These are phyloP conservation scores for Molanna angustata DNA, from an alignment of 2,888 invertebrate genomes.

Conservation along the genomic window DNA sequence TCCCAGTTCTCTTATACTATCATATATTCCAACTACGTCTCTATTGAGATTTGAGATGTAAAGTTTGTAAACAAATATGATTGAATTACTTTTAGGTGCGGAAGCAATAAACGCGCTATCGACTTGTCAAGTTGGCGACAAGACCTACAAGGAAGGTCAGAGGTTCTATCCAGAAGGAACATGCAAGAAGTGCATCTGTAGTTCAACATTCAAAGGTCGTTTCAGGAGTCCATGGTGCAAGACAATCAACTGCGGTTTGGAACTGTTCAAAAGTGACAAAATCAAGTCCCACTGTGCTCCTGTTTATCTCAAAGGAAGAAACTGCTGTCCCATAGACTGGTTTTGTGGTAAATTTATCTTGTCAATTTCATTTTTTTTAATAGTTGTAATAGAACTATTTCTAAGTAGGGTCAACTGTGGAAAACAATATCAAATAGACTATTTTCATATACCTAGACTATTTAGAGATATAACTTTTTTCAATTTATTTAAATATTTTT, in stretches of 20 bases:
- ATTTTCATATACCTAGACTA: no score
- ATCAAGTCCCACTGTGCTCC: conserved; percentile 51
- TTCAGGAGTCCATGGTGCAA: conserved; percentile 43
- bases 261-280: conserved; percentile 47
- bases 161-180: conserved; percentile 47
- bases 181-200: conserved; percentile 50
- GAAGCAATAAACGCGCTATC: conserved; percentile 46
- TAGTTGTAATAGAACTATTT: no score
- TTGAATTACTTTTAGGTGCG: conserved; percentile 14
- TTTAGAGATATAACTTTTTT: no score
- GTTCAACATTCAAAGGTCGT: conserved; percentile 47
- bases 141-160: conserved; percentile 49
- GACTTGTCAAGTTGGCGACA: conserved; percentile 49
- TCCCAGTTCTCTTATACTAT: no score
- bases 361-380: no score
- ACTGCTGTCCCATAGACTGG: conserved; percentile 50
- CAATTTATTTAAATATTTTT: no score
- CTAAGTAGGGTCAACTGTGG: no score
- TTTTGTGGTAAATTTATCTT: conserved; percentile 56
- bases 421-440: no score
- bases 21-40: background rate
- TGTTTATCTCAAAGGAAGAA: conserved; percentile 43
- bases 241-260: conserved; percentile 51
- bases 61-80: background rate
- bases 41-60: background rate